Conservation (phyloP, 2,888 invertebrate species). For the Endotricha flammealis region DNA sequence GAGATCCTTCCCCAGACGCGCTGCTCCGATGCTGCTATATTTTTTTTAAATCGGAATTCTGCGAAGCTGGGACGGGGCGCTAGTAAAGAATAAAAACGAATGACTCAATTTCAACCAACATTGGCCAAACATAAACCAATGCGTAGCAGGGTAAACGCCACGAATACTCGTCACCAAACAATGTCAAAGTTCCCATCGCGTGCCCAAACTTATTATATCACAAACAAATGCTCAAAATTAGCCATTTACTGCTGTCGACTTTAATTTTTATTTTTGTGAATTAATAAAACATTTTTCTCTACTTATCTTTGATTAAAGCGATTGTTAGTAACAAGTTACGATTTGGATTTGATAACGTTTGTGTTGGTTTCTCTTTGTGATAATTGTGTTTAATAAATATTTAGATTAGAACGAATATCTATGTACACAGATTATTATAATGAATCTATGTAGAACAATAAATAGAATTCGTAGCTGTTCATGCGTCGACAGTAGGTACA, state of each 20-base stretch:
- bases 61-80: too few species aligned
- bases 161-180: constrained; percentile 5
- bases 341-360: constrained; percentile 1
- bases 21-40: too few species aligned
- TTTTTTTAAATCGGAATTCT: too few species aligned
- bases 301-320: constrained; percentile 10
- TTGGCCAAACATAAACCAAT: background rate
- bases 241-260: constrained; percentile 38
- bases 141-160: constrained; percentile 2
- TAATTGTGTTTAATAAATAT: too few species aligned
- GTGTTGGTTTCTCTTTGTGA: constrained; percentile 4
- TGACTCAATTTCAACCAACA: background rate
- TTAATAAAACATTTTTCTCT: constrained; percentile 31
- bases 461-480: too few species aligned
- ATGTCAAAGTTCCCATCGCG: constrained; percentile 21
- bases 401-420: too few species aligned
- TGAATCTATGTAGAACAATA: too few species aligned
- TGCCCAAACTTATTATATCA: constrained; percentile 28
- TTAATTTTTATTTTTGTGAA: constrained; percentile 39
- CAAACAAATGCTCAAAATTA: constrained; percentile 32
- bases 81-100: too few species aligned
- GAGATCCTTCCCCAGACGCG: too few species aligned
- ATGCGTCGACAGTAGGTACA: too few species aligned
- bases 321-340: constrained; percentile 3
- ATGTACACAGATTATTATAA: too few species aligned